phyloP scores from a whole-genome alignment of 37 sponge, comb jelly and placozoan genomes.

The Tethya wilhelma region DNA sequence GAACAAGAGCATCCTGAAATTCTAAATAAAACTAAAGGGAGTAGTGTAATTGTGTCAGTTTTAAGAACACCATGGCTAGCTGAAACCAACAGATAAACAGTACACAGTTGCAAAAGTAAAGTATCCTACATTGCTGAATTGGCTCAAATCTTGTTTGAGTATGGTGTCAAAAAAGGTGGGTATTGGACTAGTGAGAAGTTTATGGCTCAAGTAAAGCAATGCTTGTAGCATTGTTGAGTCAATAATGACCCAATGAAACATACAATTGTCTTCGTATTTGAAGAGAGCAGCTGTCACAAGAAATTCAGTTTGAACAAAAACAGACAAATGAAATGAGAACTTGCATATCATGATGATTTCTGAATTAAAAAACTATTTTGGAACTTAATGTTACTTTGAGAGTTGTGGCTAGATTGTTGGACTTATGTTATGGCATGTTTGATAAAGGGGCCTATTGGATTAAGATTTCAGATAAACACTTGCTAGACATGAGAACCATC shows the following conservation, averaged over 20 bases:
- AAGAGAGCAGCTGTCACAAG: slow-evolving; percentile 16
- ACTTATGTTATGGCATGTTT: too few relatives aligned
- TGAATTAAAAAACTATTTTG: too few relatives aligned
- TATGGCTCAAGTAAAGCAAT: not conserved
- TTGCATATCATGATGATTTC: too few relatives aligned
- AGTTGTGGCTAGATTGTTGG: too few relatives aligned
- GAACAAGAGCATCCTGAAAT: slow-evolving; percentile 7
- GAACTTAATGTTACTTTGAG: too few relatives aligned
- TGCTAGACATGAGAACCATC: not conserved
- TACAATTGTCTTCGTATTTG: not conserved
- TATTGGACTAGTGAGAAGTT: slow-evolving; percentile 27
- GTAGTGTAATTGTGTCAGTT: too few relatives aligned
- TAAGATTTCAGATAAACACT: not conserved
- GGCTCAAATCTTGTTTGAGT: not conserved
- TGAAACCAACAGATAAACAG: not conserved
- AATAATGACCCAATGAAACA: not conserved
- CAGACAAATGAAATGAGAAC: too few relatives aligned
- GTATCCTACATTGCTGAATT: not conserved
- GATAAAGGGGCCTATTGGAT: too few relatives aligned
- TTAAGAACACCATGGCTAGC: not conserved
- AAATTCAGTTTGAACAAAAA: not conserved
- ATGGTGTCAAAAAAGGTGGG: not conserved
- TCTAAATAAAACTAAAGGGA: not conserved
- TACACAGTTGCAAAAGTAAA: too few relatives aligned
- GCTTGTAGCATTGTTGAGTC: not conserved